Conservation (phyloP, 2,113 vertebrate genomes). For the Mungos mungo region DNA sequence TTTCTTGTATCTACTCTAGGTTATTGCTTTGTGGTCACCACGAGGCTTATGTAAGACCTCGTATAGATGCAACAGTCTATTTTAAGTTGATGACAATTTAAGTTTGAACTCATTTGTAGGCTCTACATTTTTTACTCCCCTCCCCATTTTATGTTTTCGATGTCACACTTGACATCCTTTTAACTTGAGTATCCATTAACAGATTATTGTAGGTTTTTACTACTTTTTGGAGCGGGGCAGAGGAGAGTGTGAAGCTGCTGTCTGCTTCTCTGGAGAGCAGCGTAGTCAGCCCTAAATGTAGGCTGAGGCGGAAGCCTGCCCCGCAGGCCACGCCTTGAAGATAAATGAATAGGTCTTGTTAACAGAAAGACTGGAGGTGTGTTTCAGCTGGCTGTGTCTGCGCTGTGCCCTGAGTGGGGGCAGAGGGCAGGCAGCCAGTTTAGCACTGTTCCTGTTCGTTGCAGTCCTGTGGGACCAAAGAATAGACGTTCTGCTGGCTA, state of each 20-base stretch:
- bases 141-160: not conserved
- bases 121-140: not conserved
- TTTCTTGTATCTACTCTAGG: not conserved
- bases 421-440: not conserved
- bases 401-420: not conserved
- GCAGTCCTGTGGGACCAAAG: not conserved
- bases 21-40: not conserved
- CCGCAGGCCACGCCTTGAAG: not conserved
- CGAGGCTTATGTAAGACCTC: not conserved
- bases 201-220: not conserved
- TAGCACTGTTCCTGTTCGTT: not conserved
- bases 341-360: not conserved
- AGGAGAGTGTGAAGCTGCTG: not conserved
- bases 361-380: not conserved
- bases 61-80: not conserved
- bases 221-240: not conserved
- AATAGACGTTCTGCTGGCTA: not conserved
- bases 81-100: not conserved
- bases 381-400: too few species aligned
- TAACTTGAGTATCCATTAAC: not conserved
- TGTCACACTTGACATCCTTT: not conserved
- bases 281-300: not conserved
- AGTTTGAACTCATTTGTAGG: not conserved
- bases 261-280: not conserved
- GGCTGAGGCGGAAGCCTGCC: not conserved